Evolutionary conservation across 2,888 invertebrate genomes (phyloP), one percentile per base, ranked within the genome.

Genomic region (Bhutanitis thaidina): DNA sequence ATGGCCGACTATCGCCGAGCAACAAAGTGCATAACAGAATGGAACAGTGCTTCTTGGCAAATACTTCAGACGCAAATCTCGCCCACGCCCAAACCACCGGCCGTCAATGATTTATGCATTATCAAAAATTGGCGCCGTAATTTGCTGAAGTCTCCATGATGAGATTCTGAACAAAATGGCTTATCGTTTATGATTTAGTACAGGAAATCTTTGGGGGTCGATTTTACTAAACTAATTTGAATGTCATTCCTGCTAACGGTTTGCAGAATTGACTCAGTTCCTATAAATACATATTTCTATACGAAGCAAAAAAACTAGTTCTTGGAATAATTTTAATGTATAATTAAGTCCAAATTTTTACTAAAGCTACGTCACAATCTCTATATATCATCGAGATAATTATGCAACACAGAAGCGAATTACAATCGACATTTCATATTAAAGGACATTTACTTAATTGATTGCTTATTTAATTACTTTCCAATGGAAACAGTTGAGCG

Each of bases 121-220:
- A 82, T 76, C 78, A 80, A 82, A 80, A 77, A 84, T 81, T 74
- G 75, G 75, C 44, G 30, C 20, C 5, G 5, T 2, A 20, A 5
- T 5, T 2, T 20, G 2, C 3, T 20, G 20, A 27, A 27, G 27
- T 27, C 7, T 8, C 7, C 7, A 4, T 8, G 8, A 27, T 8
- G 1, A 8, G 27, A 27, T 20, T 5, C 27, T 5, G 7, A 8
- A 3, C 2, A 8, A 27, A 27, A 27, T 27, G 27, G 27, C 27
- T 27, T 8, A 27, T 27, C 8, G 7, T 27, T 27, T 7, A 8
- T 7, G 27, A 27, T 27, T 27, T 27, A 1, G 27, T 27, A 20
- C 5, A 7, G 27, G 27, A 4, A 27, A 27, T 7, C 5, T 8
- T 27, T 8, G 20, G 2, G 5, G 20, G 5, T 27, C 27, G 4